phyloP scores from a whole-genome alignment of 1,140 invertebrate genomes.

The Bombus sylvicola region DNA sequence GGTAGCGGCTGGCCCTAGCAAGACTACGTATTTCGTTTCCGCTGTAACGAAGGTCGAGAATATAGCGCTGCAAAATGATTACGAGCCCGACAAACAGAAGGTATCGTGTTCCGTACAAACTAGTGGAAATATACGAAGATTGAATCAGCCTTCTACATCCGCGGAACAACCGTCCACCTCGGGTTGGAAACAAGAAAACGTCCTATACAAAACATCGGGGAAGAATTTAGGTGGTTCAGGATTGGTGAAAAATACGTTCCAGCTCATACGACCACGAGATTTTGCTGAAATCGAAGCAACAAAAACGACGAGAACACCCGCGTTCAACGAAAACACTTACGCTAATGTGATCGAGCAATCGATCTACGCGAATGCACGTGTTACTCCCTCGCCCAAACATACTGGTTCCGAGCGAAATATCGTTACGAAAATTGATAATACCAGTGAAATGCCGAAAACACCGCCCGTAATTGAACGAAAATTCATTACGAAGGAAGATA shows the following conservation, averaged over 20 bases:
- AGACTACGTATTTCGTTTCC: constrained; percentile 55
- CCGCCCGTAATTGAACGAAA: constrained; percentile 13
- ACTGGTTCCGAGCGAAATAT: not conserved
- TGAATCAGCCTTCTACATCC: constrained; percentile 61
- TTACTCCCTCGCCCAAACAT: constrained; percentile 42
- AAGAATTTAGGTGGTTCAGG: constrained; percentile 57
- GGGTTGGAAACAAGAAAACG: constrained; percentile 67
- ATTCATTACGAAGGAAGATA: constrained; percentile 23
- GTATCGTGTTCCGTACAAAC: constrained; percentile 83
- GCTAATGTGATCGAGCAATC: constrained; percentile 79
- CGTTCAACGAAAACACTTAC: constrained; percentile 75
- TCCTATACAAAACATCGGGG: constrained; percentile 71
- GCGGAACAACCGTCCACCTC: constrained; percentile 53
- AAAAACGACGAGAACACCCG: constrained; percentile 71
- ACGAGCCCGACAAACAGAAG: constrained; percentile 75
- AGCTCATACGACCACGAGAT: constrained; percentile 82
- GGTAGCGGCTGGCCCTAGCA: constrained; percentile 11
- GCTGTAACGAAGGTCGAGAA: constrained; percentile 44
- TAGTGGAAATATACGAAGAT: constrained; percentile 79
- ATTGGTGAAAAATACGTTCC: constrained; percentile 77
- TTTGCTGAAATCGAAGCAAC: constrained; percentile 82
- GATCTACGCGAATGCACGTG: constrained; percentile 69
- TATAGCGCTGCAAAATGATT: constrained; percentile 42
- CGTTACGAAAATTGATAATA: constrained; percentile 16
- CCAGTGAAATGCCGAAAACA: not conserved